phyloP scores from a whole-genome alignment of 2,888 invertebrate species.

The Bugula neritina region DNA sequence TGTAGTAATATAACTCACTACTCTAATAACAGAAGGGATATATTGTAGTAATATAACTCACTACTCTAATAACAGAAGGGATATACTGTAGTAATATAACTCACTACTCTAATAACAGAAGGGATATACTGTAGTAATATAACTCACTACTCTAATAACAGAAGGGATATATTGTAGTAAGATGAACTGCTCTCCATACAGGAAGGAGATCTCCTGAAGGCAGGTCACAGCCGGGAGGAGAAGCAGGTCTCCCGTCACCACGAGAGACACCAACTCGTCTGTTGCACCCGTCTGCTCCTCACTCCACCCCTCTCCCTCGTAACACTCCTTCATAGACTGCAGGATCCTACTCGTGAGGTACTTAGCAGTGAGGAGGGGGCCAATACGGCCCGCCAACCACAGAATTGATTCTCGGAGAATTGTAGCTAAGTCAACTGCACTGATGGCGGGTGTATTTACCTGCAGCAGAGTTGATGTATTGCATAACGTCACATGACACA shows the following conservation, averaged over 20 bases:
- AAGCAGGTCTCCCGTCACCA: conserved; percentile 67
- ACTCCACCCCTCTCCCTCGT: neutral
- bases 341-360: conserved; percentile 83
- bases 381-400: conserved; percentile 86
- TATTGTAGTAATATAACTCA: conserved; percentile 51
- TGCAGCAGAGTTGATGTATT: neutral
- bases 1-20: conserved; percentile 37
- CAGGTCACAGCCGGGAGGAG: conserved; percentile 83
- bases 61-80: conserved; percentile 57
- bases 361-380: conserved; percentile 86
- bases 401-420: conserved; percentile 55
- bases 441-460: neutral
- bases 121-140: neutral
- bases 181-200: conserved; percentile 53
- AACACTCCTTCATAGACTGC: conserved; percentile 37
- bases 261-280: conserved; percentile 28
- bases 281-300: neutral
- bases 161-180: conserved; percentile 50
- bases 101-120: neutral
- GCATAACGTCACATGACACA: no score
- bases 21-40: conserved; percentile 46
- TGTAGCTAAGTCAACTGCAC: neutral
- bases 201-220: conserved; percentile 72
- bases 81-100: no score
- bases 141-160: conserved; percentile 47